Conservation (phyloP, 2,797 vertebrate species). For the Enteromius afrohamiltoni region DNA sequence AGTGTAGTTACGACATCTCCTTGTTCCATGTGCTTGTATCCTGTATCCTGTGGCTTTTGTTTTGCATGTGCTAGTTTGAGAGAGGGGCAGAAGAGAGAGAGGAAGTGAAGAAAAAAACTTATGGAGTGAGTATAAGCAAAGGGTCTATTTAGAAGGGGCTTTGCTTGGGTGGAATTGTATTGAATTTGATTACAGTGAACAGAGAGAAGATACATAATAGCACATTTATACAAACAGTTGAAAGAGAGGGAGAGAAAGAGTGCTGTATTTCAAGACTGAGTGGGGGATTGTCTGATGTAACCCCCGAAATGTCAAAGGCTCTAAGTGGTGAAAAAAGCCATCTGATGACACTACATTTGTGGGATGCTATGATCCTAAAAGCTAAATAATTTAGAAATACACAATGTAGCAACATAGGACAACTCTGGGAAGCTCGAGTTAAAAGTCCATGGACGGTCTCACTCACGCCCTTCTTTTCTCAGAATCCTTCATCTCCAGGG, state of each 20-base stretch:
- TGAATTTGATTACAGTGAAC: slow-evolving; percentile 53
- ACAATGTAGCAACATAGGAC: slow-evolving; percentile 10
- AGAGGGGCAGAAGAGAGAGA: slow-evolving; percentile 7
- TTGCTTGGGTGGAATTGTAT: slow-evolving; percentile 33
- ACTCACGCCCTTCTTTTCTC: slow-evolving; percentile 18
- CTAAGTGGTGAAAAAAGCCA: slow-evolving; percentile 25
- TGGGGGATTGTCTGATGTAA: slow-evolving; percentile 47
- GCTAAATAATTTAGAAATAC: slow-evolving; percentile 30
- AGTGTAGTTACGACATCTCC: not conserved
- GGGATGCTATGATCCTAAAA: slow-evolving; percentile 3
- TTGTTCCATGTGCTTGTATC: slow-evolving; percentile 26
- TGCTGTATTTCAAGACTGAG: slow-evolving; percentile 44
- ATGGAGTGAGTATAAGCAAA: not conserved
- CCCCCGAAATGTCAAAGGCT: slow-evolving; percentile 50
- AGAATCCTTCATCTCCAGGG: slow-evolving; percentile 52
- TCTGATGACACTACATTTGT: not conserved
- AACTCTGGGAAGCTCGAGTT: not conserved
- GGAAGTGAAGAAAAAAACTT: not conserved
- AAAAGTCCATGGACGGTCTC: slow-evolving; percentile 27
- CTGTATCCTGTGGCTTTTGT: slow-evolving; percentile 3
- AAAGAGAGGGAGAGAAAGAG: slow-evolving; percentile 44
- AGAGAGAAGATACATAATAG: slow-evolving; percentile 44
- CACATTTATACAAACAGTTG: slow-evolving; percentile 45
- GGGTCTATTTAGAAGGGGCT: slow-evolving; percentile 19
- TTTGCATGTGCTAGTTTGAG: slow-evolving; percentile 19